Evolutionary conservation across 2,888 invertebrate genomes (phyloP), one percentile per base, ranked within the genome.

Genomic region (Stramonita haemastoma): DNA sequence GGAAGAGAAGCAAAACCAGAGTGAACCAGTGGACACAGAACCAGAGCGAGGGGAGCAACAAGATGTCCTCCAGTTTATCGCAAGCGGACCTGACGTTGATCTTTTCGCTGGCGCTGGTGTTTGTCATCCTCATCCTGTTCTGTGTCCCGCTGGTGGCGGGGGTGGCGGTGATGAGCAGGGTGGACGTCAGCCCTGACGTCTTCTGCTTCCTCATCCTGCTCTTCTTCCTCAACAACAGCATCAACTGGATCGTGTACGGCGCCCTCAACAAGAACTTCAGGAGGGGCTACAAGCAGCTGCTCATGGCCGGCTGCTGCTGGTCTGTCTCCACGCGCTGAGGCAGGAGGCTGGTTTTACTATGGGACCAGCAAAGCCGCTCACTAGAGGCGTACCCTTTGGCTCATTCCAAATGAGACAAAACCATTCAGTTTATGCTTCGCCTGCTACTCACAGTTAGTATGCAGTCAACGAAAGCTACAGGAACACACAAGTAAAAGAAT

Each of bases 171-270:
- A 84, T 81, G 77, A 66, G n/a, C 15, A 22, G 57, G 1, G 32
- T 88, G 70, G 8, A 57, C 22, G 77, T 90, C 85, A 86, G 90
- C 8, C 60, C 87, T 13, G 89, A 73, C 13, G 46, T 89, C 22
- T 90, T 87, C 87, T 32, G 57, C 22, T 56, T 83, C 32, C 22
- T 60, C 0, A 60, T 87, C n/a, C 77, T 90, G 57, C 77, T 88
- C 8, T 86, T 90, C 79, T 90, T 90, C 57, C 32, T 90, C 26
- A 91, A 91, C 89, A 85, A 87, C 85, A 90, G 90, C 77, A 87
- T 91, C 79, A 91, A 91, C 87, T 91, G 87, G 88, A 87, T 91
- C 34, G 73, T 91, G 83, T 91, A 91, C 86, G 91, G 91, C 22
- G 15, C 90, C 26, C 87, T 91, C 79, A 91, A 91, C 89, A 86